phyloP scores from a whole-genome alignment of 1,140 invertebrate genomes.

The Tribolium madens region DNA sequence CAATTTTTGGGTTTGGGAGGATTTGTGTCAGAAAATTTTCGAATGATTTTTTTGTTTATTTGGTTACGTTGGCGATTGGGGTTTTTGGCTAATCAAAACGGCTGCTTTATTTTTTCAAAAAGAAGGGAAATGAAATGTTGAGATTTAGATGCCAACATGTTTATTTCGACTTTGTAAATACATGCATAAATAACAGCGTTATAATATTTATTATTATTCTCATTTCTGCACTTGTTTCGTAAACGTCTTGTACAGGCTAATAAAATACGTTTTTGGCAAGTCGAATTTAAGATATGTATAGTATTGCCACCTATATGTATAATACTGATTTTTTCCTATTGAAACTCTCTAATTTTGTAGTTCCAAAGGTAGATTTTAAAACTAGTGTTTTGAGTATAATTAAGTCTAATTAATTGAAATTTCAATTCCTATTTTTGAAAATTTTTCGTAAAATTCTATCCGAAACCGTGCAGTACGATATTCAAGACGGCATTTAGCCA shows the following conservation, averaged over 20 bases:
- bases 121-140: no score
- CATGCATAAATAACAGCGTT: conserved; percentile 19
- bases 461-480: neutral
- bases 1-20: conserved; percentile 22
- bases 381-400: neutral
- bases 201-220: conserved; percentile 29
- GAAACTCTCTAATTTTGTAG: neutral
- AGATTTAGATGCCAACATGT: neutral
- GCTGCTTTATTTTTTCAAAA: neutral
- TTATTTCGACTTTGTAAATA: conserved; percentile 21
- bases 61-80: conserved; percentile 10
- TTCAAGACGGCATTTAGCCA: neutral
- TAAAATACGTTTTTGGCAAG: conserved; percentile 46
- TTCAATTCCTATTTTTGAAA: conserved; percentile 32
- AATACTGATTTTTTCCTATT: conserved; percentile 28
- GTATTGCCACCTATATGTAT: conserved; percentile 13
- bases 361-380: neutral
- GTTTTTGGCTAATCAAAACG: neutral
- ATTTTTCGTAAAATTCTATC: neutral
- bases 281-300: conserved; percentile 40
- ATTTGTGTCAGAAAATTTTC: conserved; percentile 12
- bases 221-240: conserved; percentile 44
- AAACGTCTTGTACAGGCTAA: conserved; percentile 43
- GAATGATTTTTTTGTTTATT: conserved; percentile 20
- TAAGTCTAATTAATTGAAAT: neutral